Evolutionary conservation across 2,888 invertebrate genomes (phyloP).

Genomic region (Noctua janthe): DNA sequence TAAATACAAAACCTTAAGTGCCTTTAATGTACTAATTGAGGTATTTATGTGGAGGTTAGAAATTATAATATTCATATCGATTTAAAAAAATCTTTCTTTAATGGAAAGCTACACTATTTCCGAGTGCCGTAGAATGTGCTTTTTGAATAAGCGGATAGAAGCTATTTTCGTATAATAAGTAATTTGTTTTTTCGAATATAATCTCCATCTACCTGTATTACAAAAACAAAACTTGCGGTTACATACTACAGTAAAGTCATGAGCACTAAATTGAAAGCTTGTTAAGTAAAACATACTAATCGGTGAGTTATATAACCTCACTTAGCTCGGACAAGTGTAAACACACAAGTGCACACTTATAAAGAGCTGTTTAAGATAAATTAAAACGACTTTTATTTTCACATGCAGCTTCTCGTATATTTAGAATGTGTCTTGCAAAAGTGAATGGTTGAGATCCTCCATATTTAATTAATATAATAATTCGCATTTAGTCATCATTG

Average conservation of each 20-base stretch:
- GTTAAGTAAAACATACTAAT: slow-evolving; percentile 1
- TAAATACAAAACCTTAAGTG: too few relatives aligned
- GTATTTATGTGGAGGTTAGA: too few relatives aligned
- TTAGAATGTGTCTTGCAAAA: background rate
- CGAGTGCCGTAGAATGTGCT: too few relatives aligned
- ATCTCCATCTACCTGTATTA: background rate
- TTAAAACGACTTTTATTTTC: slow-evolving; percentile 19
- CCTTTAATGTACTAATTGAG: too few relatives aligned
- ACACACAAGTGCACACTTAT: background rate
- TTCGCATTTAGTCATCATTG: background rate
- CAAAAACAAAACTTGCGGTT: background rate
- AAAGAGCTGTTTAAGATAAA: background rate
- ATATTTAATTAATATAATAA: background rate
- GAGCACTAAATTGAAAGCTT: slow-evolving; percentile 20
- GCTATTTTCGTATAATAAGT: too few relatives aligned
- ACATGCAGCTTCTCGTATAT: background rate
- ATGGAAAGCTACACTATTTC: too few relatives aligned
- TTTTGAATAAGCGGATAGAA: too few relatives aligned
- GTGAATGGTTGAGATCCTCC: slow-evolving; percentile 2
- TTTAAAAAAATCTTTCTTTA: too few relatives aligned
- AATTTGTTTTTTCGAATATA: background rate
- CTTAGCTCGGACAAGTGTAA: slow-evolving; percentile 7
- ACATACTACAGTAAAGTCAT: background rate
- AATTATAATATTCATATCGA: too few relatives aligned
- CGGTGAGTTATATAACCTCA: slow-evolving; percentile 23